These are phyloP conservation scores for Maylandia zebra DNA, from an alignment of 2,113 vertebrate species.

Conservation along the genomic window DNA sequence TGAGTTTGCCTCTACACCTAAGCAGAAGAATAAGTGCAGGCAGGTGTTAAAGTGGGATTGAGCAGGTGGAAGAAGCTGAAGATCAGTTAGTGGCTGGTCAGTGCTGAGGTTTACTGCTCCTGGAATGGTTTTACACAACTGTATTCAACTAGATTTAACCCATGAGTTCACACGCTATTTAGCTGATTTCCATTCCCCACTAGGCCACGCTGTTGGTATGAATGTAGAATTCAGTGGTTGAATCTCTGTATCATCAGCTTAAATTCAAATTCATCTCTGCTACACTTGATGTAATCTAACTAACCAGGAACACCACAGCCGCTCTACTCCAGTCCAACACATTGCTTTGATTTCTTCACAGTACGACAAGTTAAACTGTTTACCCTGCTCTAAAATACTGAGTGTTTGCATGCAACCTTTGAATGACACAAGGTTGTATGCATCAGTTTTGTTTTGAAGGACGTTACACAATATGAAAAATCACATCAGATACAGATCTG, in stretches of 20 bases:
- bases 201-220: accelerated
- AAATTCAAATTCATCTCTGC: background rate
- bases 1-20: background rate
- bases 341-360: background rate
- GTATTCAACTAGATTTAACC: background rate
- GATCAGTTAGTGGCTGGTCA: background rate
- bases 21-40: background rate
- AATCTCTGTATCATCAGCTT: background rate
- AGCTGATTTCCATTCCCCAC: background rate
- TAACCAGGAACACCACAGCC: background rate
- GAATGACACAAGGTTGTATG: background rate
- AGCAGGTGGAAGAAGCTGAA: background rate
- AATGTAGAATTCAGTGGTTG: background rate
- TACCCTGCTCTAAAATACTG: background rate
- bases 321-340: background rate
- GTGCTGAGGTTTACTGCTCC: background rate
- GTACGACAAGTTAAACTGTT: background rate
- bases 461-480: background rate
- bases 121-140: background rate
- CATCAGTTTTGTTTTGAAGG: background rate
- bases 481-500: background rate
- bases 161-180: background rate
- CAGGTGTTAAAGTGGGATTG: background rate
- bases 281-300: background rate
- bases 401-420: background rate